These are phyloP conservation scores for Blennius ocellaris DNA, from an alignment of 2,113 vertebrate species.

Conservation along the genomic window DNA sequence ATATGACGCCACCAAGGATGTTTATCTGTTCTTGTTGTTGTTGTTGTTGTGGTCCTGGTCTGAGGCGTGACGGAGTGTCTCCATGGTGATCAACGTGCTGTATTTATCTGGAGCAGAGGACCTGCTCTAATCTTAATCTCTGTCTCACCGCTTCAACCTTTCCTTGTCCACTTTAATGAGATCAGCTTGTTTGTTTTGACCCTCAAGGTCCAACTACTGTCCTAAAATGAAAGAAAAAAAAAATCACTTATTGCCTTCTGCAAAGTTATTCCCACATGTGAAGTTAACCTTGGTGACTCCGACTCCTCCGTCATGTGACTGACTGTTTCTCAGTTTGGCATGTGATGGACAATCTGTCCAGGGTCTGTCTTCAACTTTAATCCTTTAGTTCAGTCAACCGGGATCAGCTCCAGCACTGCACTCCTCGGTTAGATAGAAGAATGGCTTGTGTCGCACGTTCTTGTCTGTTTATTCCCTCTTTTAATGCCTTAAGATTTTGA, in stretches of 20 bases:
- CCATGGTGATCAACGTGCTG: slow-evolving; percentile 4
- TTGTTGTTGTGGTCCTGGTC: background rate
- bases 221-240: no score
- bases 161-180: slow-evolving; percentile 36
- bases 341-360: no score
- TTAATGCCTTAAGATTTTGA: background rate
- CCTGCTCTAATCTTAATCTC: slow-evolving; percentile 53
- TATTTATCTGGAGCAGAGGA: slow-evolving; percentile 41
- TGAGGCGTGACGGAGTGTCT: background rate
- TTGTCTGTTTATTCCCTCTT: background rate
- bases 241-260: background rate
- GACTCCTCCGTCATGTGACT: background rate
- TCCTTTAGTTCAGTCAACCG: no score
- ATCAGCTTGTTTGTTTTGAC: slow-evolving; percentile 33
- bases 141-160: slow-evolving; percentile 16
- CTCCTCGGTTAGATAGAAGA: no score
- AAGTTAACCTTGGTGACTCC: background rate
- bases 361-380: no score
- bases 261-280: no score
- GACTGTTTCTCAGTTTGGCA: no score
- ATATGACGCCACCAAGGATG: background rate
- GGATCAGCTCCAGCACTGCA: no score
- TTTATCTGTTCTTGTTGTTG: no score
- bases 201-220: background rate
- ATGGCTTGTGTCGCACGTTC: no score